These are phyloP conservation scores for Heliconius charithonia DNA, from an alignment of 2,888 invertebrate genomes.

Conservation along the genomic window DNA sequence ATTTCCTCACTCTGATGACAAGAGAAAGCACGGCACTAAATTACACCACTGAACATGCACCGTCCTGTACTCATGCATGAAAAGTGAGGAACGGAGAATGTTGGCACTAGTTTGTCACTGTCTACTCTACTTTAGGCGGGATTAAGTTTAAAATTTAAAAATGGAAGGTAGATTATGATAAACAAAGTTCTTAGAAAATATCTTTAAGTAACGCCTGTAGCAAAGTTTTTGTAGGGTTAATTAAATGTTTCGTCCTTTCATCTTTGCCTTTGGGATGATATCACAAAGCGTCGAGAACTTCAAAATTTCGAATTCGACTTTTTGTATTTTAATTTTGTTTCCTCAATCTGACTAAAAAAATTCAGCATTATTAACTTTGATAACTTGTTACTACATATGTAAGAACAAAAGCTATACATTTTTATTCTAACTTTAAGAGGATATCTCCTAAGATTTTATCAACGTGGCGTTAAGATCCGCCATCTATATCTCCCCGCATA, in stretches of 20 bases:
- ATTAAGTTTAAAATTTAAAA: background rate
- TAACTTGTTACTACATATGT: background rate
- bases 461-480: background rate
- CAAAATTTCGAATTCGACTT: background rate
- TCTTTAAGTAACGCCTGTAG: background rate
- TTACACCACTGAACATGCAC: too few species aligned
- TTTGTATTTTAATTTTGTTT: background rate
- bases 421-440: background rate
- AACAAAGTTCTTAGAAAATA: background rate
- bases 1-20: too few species aligned
- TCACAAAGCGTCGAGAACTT: background rate
- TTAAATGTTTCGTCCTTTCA: slow-evolving; percentile 1
- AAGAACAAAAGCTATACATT: too few species aligned
- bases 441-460: background rate
- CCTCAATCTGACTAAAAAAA: background rate
- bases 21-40: too few species aligned
- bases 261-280: background rate
- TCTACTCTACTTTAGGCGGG: background rate
- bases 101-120: background rate
- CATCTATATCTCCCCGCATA: too few species aligned
- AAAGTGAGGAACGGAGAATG: background rate
- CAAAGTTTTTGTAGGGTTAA: background rate
- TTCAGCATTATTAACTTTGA: background rate
- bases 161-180: background rate
- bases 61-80: too few species aligned